Conservation (phyloP, 2,888 invertebrate genomes). For the Dioctria linearis region DNA sequence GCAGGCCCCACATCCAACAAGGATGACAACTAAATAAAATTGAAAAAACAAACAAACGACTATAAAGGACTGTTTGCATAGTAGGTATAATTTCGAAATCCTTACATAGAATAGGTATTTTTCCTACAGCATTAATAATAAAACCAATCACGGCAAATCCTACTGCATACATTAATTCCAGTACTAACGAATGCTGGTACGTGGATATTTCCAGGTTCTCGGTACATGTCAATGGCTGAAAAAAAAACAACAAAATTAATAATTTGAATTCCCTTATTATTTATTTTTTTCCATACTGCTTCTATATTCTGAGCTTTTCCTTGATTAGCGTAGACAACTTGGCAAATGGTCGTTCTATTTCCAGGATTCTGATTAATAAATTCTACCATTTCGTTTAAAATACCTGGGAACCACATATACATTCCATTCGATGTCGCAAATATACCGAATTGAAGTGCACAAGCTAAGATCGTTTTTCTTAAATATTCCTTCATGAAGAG, state of each 20-base stretch:
- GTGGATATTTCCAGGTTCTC: constrained; percentile 65
- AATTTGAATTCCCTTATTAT: not conserved
- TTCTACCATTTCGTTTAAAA: constrained; percentile 65
- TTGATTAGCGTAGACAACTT: constrained; percentile 62
- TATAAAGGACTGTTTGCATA: no score
- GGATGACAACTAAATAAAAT: constrained; percentile 61
- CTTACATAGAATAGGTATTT: constrained; percentile 64
- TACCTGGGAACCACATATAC: constrained; percentile 69
- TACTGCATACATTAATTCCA: constrained; percentile 64
- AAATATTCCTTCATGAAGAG: constrained; percentile 65
- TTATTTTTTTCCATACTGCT: not conserved
- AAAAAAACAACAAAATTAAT: not conserved
- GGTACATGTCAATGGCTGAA: constrained; percentile 57
- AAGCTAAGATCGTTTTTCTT: constrained; percentile 64
- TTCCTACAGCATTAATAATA: constrained; percentile 64
- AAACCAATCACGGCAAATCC: constrained; percentile 65
- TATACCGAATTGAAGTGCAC: constrained; percentile 66
- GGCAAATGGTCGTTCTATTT: constrained; percentile 64
- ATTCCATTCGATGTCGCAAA: constrained; percentile 67
- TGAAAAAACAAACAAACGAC: not conserved
- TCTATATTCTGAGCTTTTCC: not conserved
- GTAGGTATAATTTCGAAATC: not conserved
- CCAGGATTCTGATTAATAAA: constrained; percentile 63
- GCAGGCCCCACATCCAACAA: constrained; percentile 62
- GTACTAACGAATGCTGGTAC: constrained; percentile 63